Base-by-base conservation (phyloP, 2,888 invertebrate genomes). In the Drosophila tripunctata region DNA sequence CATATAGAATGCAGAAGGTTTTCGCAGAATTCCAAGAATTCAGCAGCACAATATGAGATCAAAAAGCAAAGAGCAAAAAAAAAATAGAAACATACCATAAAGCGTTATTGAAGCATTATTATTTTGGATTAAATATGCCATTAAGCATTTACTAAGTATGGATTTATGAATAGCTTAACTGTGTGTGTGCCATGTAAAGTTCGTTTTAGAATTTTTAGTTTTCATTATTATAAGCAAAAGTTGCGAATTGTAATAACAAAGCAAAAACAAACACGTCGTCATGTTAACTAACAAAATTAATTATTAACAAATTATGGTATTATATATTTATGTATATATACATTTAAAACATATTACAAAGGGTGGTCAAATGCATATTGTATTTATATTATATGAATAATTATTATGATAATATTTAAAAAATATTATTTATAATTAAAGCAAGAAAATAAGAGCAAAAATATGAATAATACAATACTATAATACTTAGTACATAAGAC, bases 191-290 rank as follows among this genome's bases (percentile, higher is more conserved):
- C 61, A 67, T 84, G 71, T 80, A 79, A 79, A 85, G 75, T 78
- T 86, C 56, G 70, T 69, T 80, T 80, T 57, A 73, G 68, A 47
- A 48, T 33, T 65, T 44, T 45, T 64, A 43, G 22, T 50, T 57
- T 50, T 56, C 35, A 68, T 67, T 63, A 66, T 74, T 80, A 52
- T 64, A 52, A 72, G 66, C 58, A 52, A 64, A 65, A 58, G 52
- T 82, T 87, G 83, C 78, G 35, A 73, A 73, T 73, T 81, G 85
- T 87, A 72, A 67, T 65, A 81, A 70, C 67, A 83, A 80, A 57
- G 69, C 81, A 80, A 83, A 72, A 75, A 66, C 81, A 86, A 86
- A 87, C 89, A 89, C 87, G 89, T 89, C 89, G 88, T 88, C 86
- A 89, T 89, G 89, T 89, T 89, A 89, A 89, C 89, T 90, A 89